These are phyloP conservation scores for Tupaia tana DNA, from an alignment of 2,113 vertebrate species.

Conservation along the genomic window DNA sequence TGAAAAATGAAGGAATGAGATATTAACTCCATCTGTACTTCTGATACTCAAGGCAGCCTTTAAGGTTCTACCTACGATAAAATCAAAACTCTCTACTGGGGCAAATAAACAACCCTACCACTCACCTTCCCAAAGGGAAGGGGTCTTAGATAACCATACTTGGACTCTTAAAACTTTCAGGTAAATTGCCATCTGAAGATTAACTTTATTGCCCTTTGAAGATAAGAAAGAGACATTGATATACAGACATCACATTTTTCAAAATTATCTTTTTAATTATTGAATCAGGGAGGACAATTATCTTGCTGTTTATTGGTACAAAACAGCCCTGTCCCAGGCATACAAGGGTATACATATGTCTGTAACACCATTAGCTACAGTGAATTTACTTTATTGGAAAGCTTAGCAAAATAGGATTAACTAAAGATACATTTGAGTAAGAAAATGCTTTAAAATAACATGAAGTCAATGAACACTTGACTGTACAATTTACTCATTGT, in stretches of 20 bases:
- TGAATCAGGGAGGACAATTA: constrained; percentile 60
- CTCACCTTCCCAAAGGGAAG: neutral
- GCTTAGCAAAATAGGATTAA: constrained; percentile 76
- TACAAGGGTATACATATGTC: constrained; percentile 62
- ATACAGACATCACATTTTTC: constrained; percentile 39
- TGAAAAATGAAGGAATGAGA: constrained; percentile 3
- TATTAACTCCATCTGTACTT: neutral
- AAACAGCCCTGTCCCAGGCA: constrained; percentile 69
- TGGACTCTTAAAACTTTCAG: neutral
- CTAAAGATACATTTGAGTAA: constrained; percentile 74
- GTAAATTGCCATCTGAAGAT: constrained; percentile 8
- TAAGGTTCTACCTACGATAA: neutral
- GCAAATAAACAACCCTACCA: neutral
- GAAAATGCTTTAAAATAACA: constrained; percentile 69
- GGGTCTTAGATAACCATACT: neutral
- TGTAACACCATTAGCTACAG: constrained; percentile 69
- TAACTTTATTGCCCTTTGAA: constrained; percentile 26
- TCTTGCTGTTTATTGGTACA: constrained; percentile 60
- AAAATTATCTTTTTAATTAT: constrained; percentile 43
- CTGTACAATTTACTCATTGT: constrained; percentile 71
- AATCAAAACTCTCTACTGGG: neutral
- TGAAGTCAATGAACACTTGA: constrained; percentile 61
- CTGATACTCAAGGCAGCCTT: neutral
- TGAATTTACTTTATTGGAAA: constrained; percentile 68
- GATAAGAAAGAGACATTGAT: constrained; percentile 18